Base-by-base conservation (phyloP, 2,888 invertebrate species). In the Drosophila merina region DNA sequence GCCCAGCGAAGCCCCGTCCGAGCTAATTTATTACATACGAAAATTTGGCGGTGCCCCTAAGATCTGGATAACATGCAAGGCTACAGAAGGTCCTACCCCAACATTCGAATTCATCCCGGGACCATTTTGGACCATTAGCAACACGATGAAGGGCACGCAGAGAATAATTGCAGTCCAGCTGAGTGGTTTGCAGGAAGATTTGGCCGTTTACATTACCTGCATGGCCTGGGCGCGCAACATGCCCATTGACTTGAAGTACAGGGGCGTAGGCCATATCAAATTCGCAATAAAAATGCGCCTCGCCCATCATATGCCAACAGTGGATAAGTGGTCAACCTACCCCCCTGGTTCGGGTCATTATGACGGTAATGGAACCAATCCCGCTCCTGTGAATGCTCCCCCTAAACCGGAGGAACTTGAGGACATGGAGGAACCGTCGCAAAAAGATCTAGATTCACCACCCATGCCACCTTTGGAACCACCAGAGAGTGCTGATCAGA, bases 171-270 rank as follows among this genome's bases (percentile, higher is more conserved):
- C 56, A 2, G 3, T 84, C 5, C 59, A 88, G 12, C 9, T 84
- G 0, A n/a, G 0, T 2, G 26, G 68, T 0, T 25, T 88, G 44
- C 72, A 74, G 3, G 0, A 2, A 0, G 70, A 86, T 28, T 3
- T 5, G 0, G 26, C 59, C 0, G 9, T 62, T 4, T 8, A 7
- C 1, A 4, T 84, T 2, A 9, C 0, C 0, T 84, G 88, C 47
- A 71, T 1, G 4, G 56, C 42, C 6, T 84, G 87, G 84, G 86
- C 84, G 4, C 69, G 60, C 8, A 88, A 84, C 51, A 86, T 84
- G 10, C 6, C 42, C 7, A 36, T 80, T 9, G 30, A 76, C 3
- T 2, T 25, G 0, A 5, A 44, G 4, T 7, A 47, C 10, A 25
- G 36, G 1, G 87, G 88, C 10, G 36, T 1, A 0, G 88, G 81